Conservation (phyloP, 2,797 vertebrate genomes). For the Rhinatrema bivittatum region DNA sequence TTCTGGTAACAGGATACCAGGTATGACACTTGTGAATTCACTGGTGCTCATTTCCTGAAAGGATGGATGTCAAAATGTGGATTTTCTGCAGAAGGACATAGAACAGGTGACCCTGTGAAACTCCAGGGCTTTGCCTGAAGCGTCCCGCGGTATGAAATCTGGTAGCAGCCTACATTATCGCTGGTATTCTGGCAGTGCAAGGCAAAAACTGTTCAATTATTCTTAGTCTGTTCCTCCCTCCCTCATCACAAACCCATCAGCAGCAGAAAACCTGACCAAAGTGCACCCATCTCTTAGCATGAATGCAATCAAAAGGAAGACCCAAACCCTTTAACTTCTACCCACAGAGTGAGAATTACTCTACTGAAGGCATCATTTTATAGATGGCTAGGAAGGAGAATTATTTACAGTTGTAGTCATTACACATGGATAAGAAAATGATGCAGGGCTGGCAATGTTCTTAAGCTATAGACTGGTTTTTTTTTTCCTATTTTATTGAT, state of each 20-base stretch:
- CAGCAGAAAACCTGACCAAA: too few relatives aligned
- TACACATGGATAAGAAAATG: slow-evolving; percentile 44
- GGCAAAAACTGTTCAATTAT: too few relatives aligned
- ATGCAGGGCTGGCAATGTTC: slow-evolving; percentile 27
- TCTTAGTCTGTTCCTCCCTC: too few relatives aligned
- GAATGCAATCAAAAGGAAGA: background rate
- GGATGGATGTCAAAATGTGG: slow-evolving; percentile 7
- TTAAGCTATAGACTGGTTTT: slow-evolving; percentile 19
- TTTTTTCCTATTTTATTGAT: background rate
- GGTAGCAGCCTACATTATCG: too few relatives aligned
- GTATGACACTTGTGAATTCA: slow-evolving; percentile 21
- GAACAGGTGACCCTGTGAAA: too few relatives aligned
- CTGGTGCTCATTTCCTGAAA: slow-evolving; percentile 17
- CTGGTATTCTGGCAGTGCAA: too few relatives aligned
- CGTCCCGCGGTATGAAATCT: too few relatives aligned
- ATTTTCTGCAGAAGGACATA: slow-evolving; percentile 26
- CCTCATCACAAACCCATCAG: too few relatives aligned
- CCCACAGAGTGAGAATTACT: slow-evolving; percentile 16
- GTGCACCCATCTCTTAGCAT: background rate
- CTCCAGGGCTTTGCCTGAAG: too few relatives aligned
- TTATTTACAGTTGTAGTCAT: slow-evolving; percentile 41
- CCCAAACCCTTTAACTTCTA: background rate
- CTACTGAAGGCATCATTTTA: too few relatives aligned
- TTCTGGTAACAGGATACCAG: slow-evolving; percentile 26
- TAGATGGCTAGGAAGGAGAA: slow-evolving; percentile 47